Base-by-base conservation (phyloP, 2,113 vertebrate genomes). In the Notechis scutatus region DNA sequence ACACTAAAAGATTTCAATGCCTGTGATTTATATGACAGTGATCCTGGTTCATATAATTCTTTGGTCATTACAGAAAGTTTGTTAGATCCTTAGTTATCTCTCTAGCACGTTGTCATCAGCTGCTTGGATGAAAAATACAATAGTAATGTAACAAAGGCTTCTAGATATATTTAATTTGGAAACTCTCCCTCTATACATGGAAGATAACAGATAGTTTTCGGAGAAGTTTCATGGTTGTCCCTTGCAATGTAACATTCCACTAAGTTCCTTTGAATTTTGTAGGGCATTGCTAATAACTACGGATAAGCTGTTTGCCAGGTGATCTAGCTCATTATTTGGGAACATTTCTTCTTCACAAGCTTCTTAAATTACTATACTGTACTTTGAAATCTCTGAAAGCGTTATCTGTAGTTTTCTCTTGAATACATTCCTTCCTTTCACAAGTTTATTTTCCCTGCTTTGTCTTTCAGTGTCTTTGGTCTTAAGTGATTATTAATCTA, bases 401-500 rank as follows among this genome's bases (percentile, higher is more conserved):
- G 5, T 39, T 20, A 39, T 81, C 34, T 8, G 34, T 81, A 81
- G 74, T 42, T 81, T 81, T 81, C 34, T 42, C 74, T 81, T 39
- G 34, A 81, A 81, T 21, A 21, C 5, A 21, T 81, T 81, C 20
- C 29, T 34, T 54, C 26, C 85, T 55, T 26, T 21, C n/a, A 11
- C 85, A 61, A 93, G 26, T 69, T 86, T 55, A 23, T 90, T 87
- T 92, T 23, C 39, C 23, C 50, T 20, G 74, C 61, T 89, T 93
- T 90, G 56, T 42, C 93, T 91, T 91, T 91, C 26, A 34, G 11
- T 87, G 87, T 64, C 88, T 90, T 92, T 92, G 88, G 45, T 90
- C 81, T 89, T 64, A 86, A 89, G 55, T 90, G 74, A 92, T 85
- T 86, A 92, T 94, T 87, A 90, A 92, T 94, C 74, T 88, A 90